Evolutionary conservation across 2,888 invertebrate species (phyloP), one percentile per base, ranked within the genome.

Genomic region (Ennomos fuscantarius): DNA sequence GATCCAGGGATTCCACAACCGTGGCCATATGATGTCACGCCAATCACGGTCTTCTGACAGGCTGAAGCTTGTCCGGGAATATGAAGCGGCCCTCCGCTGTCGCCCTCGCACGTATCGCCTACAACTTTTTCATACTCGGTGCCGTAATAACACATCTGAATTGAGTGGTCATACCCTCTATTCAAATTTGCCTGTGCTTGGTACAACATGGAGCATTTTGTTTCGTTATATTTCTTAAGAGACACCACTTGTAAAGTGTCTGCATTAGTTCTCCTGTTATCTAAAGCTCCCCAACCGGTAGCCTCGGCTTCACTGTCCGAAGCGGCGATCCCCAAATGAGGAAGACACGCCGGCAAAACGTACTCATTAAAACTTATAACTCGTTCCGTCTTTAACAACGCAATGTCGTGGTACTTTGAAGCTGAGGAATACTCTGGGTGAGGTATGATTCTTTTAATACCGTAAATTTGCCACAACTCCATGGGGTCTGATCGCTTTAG

Each of bases 351-450:
- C 8, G 53, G 53, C 11, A 53, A 11, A 8, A 53, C 46, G 40
- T 46, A 35, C 1, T 31, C 8, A 9, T 44, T 37, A 32, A 53
- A 53, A 0, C 6, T 13, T 43, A 51, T 37, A 10, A 54, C 47
- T 35, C n/a, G 24, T 3, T 24, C 24, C 8, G 51, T 51, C 34
- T 37, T 1, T n/a, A 79, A 48, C 2, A 79, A 54, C 0, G 78
- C 77, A n/a, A 79, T 76, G 43, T 79, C 78, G 49, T 79, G 62
- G 52, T 79, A 77, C 37, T 62, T 68, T 11, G 52, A 31, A 0
- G 78, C 78, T 0, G 78, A 61, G 8, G 53, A 45, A 53, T 72
- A 78, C 1, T 63, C 33, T 0, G 73, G 70, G 13, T 76, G 76
- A 8, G 32, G 12, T 1, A 47, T 39, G 34, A 46, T 32, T 2